Evolutionary conservation across 2,797 vertebrate species (phyloP), one percentile per base, ranked within the genome.

Genomic region (Rhadinocentrus ornatus): DNA sequence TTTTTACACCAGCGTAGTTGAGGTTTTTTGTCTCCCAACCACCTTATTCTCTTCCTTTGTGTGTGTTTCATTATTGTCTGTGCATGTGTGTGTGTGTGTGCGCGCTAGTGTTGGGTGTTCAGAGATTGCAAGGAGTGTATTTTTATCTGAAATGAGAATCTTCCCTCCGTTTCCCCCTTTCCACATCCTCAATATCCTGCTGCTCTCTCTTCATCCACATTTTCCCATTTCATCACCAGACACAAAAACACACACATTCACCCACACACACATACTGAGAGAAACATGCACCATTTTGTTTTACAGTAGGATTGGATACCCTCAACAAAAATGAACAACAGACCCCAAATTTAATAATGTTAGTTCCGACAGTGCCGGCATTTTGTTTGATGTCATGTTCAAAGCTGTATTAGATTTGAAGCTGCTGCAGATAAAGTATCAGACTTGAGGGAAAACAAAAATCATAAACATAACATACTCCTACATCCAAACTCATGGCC

Each of bases 101-200:
- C 46, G 0, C 16, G 20, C 26, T 8, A 60, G 44, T 62, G 64
- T 66, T 5, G 22, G 22, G 31, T 66, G 65, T 66, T 75, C 35
- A 68, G 59, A 77, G 62, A 80, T 73, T 77, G 69, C 22, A 37
- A 61, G 58, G 41, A 79, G 78, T 86, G 62, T 85, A 85, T 91
- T 91, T 88, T 88, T 88, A 90, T 91, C 89, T 92, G 77, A 89
- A 91, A 91, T 92, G 73, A 88, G 81, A 90, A 90, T 92, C 86
- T 82, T 80, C 52, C 62, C 50, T 63, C 13, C 11, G 24, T 46
- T 69, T 71, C 63, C 66, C 72, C 69, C 75, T 65, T 78, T 75
- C 79, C 68, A 70, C 81, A 80, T 84, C 59, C 81, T 81, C 79
- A 80, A 79, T 86, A 83, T 83, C 87, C 85, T 80, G 74, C 79